Percentiles rank a stretch among this genome's conserved stretches.
Conservation (phyloP, 2,113 vertebrate genomes). For the Rallus limicola region DNA sequence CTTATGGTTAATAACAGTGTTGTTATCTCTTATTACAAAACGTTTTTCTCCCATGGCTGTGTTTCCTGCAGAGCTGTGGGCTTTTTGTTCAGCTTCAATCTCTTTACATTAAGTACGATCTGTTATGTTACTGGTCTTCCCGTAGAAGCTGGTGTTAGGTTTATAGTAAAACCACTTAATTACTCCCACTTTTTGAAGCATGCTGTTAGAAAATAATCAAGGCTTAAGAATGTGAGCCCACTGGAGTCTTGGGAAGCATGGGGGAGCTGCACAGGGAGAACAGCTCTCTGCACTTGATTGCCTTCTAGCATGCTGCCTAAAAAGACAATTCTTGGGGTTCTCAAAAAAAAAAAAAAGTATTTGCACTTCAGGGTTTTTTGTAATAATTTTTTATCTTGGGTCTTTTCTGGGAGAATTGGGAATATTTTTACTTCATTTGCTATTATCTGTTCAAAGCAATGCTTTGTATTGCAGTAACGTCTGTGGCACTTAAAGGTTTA, state of each 20-base stretch:
- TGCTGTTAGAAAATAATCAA: neutral
- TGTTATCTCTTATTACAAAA: neutral
- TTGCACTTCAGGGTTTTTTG: neutral
- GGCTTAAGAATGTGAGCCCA: neutral
- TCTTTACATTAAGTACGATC: neutral
- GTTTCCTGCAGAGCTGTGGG: neutral
- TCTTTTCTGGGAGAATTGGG: neutral
- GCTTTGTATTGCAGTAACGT: neutral
- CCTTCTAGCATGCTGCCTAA: neutral
- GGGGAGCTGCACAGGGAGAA: neutral
- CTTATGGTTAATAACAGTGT: neutral
- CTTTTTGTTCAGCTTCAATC: neutral
- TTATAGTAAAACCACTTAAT: neutral
- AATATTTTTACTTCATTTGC: neutral
- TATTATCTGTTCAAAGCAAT: neutral
- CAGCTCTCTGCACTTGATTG: neutral
- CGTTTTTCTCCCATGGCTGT: neutral
- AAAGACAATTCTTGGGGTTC: neutral
- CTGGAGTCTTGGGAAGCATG: neutral
- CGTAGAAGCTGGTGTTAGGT: neutral
- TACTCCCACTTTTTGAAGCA: neutral
- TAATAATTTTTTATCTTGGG: neutral
- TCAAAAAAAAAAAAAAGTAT: neutral
- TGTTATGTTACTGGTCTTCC: neutral
- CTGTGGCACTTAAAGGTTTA: accelerated